Evolutionary conservation across 2,797 vertebrate genomes (phyloP).

Genomic region (Alectoris magna): DNA sequence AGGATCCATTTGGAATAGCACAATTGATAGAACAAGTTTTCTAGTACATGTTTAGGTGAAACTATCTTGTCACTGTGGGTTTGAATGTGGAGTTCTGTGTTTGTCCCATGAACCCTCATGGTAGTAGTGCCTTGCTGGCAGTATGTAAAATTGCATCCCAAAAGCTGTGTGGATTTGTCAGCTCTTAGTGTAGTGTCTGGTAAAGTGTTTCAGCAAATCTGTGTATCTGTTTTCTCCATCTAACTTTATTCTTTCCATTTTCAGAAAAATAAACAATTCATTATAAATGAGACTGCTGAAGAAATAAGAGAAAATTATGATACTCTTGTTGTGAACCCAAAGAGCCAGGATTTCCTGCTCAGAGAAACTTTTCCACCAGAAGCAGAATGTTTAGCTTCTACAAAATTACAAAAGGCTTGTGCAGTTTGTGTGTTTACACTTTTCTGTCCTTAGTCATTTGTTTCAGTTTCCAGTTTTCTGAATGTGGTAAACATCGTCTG

Average conservation of each 20-base stretch:
- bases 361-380: slow-evolving; percentile 52
- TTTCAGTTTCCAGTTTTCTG: background rate
- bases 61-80: background rate
- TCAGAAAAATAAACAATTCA: slow-evolving; percentile 53
- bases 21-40: background rate
- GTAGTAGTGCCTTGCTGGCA: background rate
- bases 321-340: slow-evolving; percentile 67
- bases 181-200: background rate
- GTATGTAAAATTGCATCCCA: background rate
- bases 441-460: background rate
- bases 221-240: background rate
- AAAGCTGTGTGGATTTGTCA: background rate
- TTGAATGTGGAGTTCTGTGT: background rate
- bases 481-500: background rate
- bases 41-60: background rate
- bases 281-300: slow-evolving; percentile 74
- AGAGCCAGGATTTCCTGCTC: slow-evolving; percentile 67
- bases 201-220: background rate
- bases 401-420: slow-evolving; percentile 83
- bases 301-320: slow-evolving; percentile 81
- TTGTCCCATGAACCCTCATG: background rate
- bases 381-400: slow-evolving; percentile 78
- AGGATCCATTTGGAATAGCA: background rate
- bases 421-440: background rate
- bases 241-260: background rate